phyloP scores from a whole-genome alignment of 1,140 invertebrate species.

The Copidosoma floridanum region DNA sequence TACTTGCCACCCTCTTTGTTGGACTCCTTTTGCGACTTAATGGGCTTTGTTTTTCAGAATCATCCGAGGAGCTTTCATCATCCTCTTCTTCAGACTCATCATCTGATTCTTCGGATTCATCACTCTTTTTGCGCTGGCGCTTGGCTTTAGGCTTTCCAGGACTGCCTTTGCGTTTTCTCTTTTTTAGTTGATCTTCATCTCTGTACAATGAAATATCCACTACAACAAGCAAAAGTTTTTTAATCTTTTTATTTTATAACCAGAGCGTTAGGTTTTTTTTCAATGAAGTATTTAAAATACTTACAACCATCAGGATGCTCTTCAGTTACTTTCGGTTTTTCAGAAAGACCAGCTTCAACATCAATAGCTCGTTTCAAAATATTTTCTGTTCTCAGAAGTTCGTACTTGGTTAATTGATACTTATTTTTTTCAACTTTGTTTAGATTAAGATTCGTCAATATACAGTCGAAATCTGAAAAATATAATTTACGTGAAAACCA shows the following conservation, averaged over 20 bases:
- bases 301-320: conserved; percentile 84
- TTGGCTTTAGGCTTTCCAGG: conserved; percentile 30
- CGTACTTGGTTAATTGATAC: conserved; percentile 69
- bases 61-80: conserved; percentile 34
- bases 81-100: conserved; percentile 33
- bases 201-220: conserved; percentile 78
- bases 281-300: conserved; percentile 46
- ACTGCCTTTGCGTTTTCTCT: conserved; percentile 50
- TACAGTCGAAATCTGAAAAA: conserved; percentile 80
- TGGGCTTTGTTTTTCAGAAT: conserved; percentile 25
- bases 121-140: conserved; percentile 42
- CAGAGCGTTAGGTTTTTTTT: background rate
- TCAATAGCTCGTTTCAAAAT: conserved; percentile 82
- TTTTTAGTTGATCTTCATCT: conserved; percentile 76
- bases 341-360: conserved; percentile 72
- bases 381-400: conserved; percentile 75
- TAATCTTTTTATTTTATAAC: background rate
- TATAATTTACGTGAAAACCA: conserved; percentile 9
- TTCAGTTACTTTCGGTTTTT: conserved; percentile 69
- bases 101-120: conserved; percentile 36
- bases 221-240: conserved; percentile 38
- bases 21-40: conserved; percentile 35
- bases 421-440: conserved; percentile 71
- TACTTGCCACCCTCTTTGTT: conserved; percentile 42
- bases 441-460: conserved; percentile 81